Base-by-base conservation (phyloP, 1,140 invertebrate species). In the Polypedilum pembai region DNA sequence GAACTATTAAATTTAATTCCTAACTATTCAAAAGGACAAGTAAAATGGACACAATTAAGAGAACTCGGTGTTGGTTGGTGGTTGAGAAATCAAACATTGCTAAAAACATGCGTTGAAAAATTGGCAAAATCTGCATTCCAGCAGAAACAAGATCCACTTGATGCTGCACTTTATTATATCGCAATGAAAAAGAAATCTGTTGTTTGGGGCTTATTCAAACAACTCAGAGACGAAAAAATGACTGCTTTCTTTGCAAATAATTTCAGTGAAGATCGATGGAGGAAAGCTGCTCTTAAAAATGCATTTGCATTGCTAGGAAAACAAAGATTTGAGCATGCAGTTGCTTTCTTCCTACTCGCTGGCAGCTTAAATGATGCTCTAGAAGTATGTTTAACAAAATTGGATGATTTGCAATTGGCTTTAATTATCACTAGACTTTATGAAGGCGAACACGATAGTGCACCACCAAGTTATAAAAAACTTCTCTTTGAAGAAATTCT, bases 141-240 rank as follows among this genome's bases (percentile, higher is more conserved):
- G 83, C 81, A 84, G 0, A 91, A 93, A 40, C 91, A 97, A 82
- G 94, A 99, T 83, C 98, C 98, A 0, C 86, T 99, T 79, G 98
- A 99, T 82, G 95, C 98, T 5, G 96, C 98, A 1, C 85, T 99
- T 10, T 99, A 95, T 82, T 99, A 99, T 82, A 83, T 99, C 74
- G 97, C 98, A 4, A 96, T 99, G 95, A 97, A 94, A 81, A 99
- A 99, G 85, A 98, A 99, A 79, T 96, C 91, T 79, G 84, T 99
- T 7, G 88, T 99, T 0, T 98, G 96, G 92, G 97, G 96, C 3
- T 82, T 99, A 4, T 99, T 96, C 83, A 84, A 95, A 75, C 96
- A 91, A 2, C 90, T 92, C 74, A 83, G 89, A 8, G 94, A 99
- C 79, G 90, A 92, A 8, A 91, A 92, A 78, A 99, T 99, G 96